Evolutionary conservation across 2,888 invertebrate species (phyloP), one percentile per base, ranked within the genome.

Genomic region (Chrysolina haemoptera): DNA sequence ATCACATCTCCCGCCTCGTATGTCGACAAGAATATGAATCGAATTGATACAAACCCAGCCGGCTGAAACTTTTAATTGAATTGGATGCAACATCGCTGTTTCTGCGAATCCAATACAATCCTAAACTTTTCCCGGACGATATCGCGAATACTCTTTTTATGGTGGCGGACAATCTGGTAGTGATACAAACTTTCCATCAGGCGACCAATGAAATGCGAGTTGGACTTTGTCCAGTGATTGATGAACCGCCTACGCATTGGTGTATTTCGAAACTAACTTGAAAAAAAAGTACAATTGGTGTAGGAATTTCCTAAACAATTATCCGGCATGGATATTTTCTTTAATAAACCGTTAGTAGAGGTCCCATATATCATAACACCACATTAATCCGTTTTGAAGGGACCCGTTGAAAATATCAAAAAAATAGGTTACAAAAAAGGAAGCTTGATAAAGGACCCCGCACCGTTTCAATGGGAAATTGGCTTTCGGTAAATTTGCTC

Each of bases 41-140:
- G 14, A 53, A 53, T 53, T 41, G 48, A 67, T 35, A 55, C 40
- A 16, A 35, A 65, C 55, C 48, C 53, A 16, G 4, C 16, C 50
- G 14, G 65, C 48, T 41, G 22, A 48, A 65, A 43, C 40, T 67
- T 66, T 67, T 67, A 67, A 67, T 67, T 67, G 53, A 67, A 67
- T 40, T 67, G 53, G 67, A 65, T 67, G 40, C 41, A 35, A 55
- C 67, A 67, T 67, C 67, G 12, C 67, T 67, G 67, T 67, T 67
- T 27, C 50, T 53, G 67, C 16, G 16, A 67, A 67, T 67, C 67
- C 67, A 53, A 67, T 67, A 67, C 27, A 53, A 40, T 67, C 53
- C 55, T 27, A 27, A 67, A 53, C 27, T 53, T 67, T 48, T 22
- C 8, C 20, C 10, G 22, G 35, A 27, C 53, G 35, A 67, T 11